Base-by-base conservation (phyloP, 1,140 invertebrate genomes). In the Babylonia areolata region DNA sequence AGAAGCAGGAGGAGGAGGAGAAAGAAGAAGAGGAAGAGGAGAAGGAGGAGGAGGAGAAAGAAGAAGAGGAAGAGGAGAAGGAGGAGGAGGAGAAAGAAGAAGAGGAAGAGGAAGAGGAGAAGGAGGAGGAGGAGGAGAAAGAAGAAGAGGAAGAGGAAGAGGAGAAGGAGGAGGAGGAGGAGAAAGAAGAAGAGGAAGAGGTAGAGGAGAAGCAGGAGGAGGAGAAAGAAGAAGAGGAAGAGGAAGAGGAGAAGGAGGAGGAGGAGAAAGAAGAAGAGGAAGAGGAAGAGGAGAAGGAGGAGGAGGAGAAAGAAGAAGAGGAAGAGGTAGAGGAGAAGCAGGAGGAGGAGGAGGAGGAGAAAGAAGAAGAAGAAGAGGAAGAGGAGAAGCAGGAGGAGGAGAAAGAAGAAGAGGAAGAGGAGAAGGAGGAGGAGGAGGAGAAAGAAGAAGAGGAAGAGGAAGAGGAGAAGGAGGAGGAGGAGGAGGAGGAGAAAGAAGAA, bases 101-200 rank as follows among this genome's bases (percentile, higher is more conserved):
- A 37, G n/a, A 37, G n/a, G 28, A 12, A 37, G n/a, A 37, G n/a
- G 28, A 17, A 51, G 46, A 51, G 46, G 17, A 17, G 17, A 17
- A 51, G 46, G 17, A 17, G 17, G 35, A 37, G 35, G 71, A 75
- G 71, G 28, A 37, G 35, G 28, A 28, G 71, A 78, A 28, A 35
- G 28, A n/a, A 20, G 40, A n/a, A 78, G 75, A 78, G 75, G 33
- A n/a, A 78, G 75, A 37, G 75, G 33, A n/a, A 37, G 33, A 78
- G 28, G 40, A 42, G 15, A 42, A 35, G 28, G 40, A 42, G 40
- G 28, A 23, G 31, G n/a, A 46, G 42, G 15, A 46, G 3, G 75
- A 78, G 75, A 78, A n/a, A 78, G 75, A 78, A n/a, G 33, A n/a
- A 42, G 75, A 78, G 31, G 33, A n/a, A 78, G 75, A 78, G 75